A percentile compares a stretch with the other conserved stretches of the same genome.
Evolutionary conservation across 2,797 vertebrate genomes (phyloP).

Genomic region (Macropus fuliginosus): DNA sequence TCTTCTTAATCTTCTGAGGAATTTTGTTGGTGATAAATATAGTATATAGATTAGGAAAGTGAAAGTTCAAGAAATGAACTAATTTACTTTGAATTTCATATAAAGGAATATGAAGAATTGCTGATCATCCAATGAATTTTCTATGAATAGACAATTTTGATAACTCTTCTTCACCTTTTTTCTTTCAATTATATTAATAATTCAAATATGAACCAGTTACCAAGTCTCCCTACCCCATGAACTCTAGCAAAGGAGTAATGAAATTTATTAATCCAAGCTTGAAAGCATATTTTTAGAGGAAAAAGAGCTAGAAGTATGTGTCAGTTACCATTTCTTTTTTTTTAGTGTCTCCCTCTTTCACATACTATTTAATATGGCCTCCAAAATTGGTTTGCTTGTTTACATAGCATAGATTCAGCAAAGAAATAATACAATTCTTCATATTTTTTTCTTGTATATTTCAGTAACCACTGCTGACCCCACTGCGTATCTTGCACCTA

Average conservation of each 20-base stretch:
- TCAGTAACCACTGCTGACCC: neutral
- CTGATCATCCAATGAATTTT: neutral
- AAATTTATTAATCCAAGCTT: neutral
- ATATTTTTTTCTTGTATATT: neutral
- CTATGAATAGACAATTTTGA: neutral
- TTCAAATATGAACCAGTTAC: neutral
- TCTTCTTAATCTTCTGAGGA: neutral
- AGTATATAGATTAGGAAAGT: conserved; percentile 4
- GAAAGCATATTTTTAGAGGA: conserved; percentile 14
- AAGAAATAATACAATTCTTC: neutral
- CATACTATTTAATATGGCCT: neutral
- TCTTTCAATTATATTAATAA: neutral
- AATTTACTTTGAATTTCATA: neutral
- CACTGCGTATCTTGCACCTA: neutral
- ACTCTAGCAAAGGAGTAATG: neutral
- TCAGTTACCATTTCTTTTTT: conserved; percentile 13
- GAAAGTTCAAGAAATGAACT: conserved; percentile 4
- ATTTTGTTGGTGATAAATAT: conserved; percentile 27
- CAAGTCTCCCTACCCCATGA: neutral
- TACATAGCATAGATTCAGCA: neutral
- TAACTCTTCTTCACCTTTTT: neutral
- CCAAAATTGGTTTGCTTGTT: neutral
- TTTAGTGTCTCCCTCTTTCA: neutral
- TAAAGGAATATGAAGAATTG: neutral
- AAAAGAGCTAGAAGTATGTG: neutral